Evolutionary conservation across 2,113 vertebrate species (phyloP), one percentile per base, ranked within the genome.

Genomic region (Daphoenositta chrysoptera): DNA sequence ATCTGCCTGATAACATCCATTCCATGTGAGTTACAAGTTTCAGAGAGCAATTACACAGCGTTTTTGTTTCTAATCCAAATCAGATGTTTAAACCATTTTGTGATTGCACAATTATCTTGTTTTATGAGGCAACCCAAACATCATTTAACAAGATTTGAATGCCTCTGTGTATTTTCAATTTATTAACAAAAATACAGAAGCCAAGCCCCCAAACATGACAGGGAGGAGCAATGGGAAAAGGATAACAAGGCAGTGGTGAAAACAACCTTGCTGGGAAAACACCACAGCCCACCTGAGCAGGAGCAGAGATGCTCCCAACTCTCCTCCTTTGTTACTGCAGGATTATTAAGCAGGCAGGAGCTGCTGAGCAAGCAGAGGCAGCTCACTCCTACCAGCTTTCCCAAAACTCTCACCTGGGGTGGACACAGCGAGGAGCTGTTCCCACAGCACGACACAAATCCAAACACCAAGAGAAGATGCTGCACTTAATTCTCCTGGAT

Each of bases 1-100:
- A 97, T 97, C 97, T 97, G 97, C 89, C 96, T 82, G 94, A 90
- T 92, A 93, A 95, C 87, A 96, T 37, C 97, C 95, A 91, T 94
- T 97, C 89, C 60, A 4, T 78, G 77, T 69, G 83, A 48, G 87
- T 89, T 97, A 90, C 90, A 96, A 97, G 83, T 96, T 95, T 95
- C 69, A 91, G 94, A 93, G 84, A 94, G 89, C 92, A 91, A 95
- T 90, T 97, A 90, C 65, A 27, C 37, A 88, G 66, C 51, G 45
- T 89, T 97, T 91, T 97, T 96, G 90, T 95, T 97, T 61, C 78
- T 91, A 79, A 97, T 85, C 78, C 94, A 96, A 97, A 94, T 97
- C 95, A 94, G 84, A 96, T 96, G 81, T 95, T 97, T 95, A 96
- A 97, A 93, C 90, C 70, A 76, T 83, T 93, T 91, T 61, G 85